Evolutionary conservation across 92 coral and sea anemone species (phyloP), one percentile per base, ranked within the genome.

Genomic region (Porites evermanni): DNA sequence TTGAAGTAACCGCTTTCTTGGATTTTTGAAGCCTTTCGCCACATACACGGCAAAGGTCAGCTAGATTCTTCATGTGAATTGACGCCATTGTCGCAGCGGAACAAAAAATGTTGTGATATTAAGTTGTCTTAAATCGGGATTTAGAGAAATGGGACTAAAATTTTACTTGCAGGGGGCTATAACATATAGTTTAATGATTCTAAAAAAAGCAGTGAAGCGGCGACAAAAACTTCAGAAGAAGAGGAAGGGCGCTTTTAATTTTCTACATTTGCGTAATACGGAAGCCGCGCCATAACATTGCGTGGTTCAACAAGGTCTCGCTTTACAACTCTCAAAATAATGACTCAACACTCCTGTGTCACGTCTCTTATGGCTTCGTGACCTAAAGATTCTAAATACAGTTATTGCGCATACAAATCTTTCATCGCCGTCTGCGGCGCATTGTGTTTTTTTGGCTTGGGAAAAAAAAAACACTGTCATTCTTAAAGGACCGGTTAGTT

Each of bases 401-500:
- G 7, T 61, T 47, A 61, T 23, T 78, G 70, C 56, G 83, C 72
- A 78, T 78, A 78, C 3, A 9, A 44, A 12, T 75, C 79, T 75
- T 75, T 53, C 79, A 75, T n/a, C 79, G n/a, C 79, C 29, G n/a
- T 63, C 67, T 63, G 63, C 83, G 23, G n/a, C 67, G 83, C 83
- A 63, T 58, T 78, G 23, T 54, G 52, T 78, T 58, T 78, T 78
- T 12, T 29, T 29, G 38, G 69, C 16, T 44, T 58, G 29, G 53
- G 9, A 8, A 61, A 10, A 23, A 23, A 63, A 12, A 26, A 70
- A 38, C 12, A 51, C 4, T 18, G 16, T 18, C 53, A 53, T 29
- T 6, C n/a, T 17, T 29, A 21, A n/a, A 63, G 9, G 72, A 63
- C 2, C 1, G 19, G 83, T 58, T 50, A 59, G 59, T 26, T 52